Percentiles rank a stretch among this genome's conserved stretches.
phyloP scores from a whole-genome alignment of 37 sponge, comb jelly and placozoan genomes.

The Axinella damicornis region DNA sequence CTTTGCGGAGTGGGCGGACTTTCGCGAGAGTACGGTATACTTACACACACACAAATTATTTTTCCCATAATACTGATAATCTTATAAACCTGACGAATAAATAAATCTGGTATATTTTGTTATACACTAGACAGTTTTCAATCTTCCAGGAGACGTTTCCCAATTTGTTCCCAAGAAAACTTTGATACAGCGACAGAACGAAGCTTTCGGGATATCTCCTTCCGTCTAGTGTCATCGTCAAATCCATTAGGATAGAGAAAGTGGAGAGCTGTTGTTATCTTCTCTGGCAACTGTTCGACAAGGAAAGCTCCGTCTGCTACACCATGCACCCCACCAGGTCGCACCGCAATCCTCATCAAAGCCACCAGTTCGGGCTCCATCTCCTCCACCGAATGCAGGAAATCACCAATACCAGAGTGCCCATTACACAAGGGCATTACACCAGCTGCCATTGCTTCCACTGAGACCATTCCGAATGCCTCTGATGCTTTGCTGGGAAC shows the following conservation, averaged over 20 bases:
- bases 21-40: too few species aligned
- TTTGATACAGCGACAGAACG: conserved; percentile 3
- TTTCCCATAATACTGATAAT: too few species aligned
- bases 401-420: conserved; percentile 16
- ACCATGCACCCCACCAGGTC: conserved; percentile 7
- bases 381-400: conserved; percentile 12
- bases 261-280: neutral
- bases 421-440: conserved; percentile 25
- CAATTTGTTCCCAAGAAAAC: conserved; percentile 14
- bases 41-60: too few species aligned
- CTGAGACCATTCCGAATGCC: conserved; percentile 40
- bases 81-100: too few species aligned
- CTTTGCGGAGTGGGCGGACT: too few species aligned
- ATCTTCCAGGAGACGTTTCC: neutral
- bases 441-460: conserved; percentile 38
- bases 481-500: conserved; percentile 32
- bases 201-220: conserved; percentile 1
- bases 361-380: conserved; percentile 8
- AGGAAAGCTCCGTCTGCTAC: conserved; percentile 13
- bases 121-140: too few species aligned
- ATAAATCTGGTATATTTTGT: too few species aligned
- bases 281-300: conserved; percentile 10
- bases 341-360: conserved; percentile 8
- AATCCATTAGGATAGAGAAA: conserved; percentile 41
- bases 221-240: neutral